phyloP scores from a whole-genome alignment of 2,888 invertebrate genomes.

The Seira ritae region DNA sequence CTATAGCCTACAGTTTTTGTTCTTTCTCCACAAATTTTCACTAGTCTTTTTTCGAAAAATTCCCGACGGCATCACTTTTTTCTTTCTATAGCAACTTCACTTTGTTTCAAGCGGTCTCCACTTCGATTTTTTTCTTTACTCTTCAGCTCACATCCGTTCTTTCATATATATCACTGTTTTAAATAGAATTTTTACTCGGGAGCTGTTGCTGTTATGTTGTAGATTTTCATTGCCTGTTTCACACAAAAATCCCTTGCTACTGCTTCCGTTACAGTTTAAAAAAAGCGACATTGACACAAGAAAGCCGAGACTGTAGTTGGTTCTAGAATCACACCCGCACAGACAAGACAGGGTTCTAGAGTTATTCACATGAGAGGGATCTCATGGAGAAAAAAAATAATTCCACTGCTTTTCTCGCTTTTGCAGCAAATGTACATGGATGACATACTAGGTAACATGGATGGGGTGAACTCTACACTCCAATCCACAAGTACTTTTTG shows the following conservation, averaged over 20 bases:
- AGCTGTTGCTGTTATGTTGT: neutral
- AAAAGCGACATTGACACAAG: neutral
- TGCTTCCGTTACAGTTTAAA: too few relatives aligned
- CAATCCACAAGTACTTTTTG: neutral
- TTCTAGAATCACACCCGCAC: too few relatives aligned
- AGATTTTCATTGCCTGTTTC: neutral
- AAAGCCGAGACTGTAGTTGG: too few relatives aligned
- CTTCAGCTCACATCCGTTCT: neutral
- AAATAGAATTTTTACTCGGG: neutral
- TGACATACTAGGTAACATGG: neutral
- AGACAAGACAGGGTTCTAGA: neutral
- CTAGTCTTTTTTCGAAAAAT: neutral
- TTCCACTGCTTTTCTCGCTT: neutral
- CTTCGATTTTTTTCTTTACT: neutral
- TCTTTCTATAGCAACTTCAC: neutral
- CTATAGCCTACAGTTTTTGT: neutral
- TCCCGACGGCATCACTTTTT: slow-evolving; percentile 52
- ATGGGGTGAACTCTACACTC: neutral
- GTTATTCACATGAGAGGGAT: neutral
- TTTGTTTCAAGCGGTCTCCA: neutral
- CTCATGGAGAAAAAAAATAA: neutral
- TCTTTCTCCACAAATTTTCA: neutral
- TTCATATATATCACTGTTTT: neutral
- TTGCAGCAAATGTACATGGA: too few relatives aligned
- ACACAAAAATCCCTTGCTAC: too few relatives aligned